These are phyloP conservation scores for Ferdinandea cuprea DNA, from an alignment of 2,888 invertebrate species.

Conservation along the genomic window DNA sequence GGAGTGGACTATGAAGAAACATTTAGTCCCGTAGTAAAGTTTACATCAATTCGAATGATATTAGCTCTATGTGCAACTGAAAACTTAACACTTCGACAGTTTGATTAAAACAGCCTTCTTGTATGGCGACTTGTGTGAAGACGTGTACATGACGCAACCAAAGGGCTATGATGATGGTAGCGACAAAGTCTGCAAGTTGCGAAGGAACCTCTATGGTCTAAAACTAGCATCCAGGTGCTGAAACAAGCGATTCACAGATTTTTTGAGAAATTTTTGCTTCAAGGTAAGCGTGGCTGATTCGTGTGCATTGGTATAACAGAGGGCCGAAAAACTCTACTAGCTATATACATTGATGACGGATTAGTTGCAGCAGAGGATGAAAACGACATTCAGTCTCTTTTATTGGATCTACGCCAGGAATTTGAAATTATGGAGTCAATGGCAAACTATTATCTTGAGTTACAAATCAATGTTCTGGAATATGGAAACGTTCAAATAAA, in stretches of 20 bases:
- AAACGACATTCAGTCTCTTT: conserved; percentile 27
- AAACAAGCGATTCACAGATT: conserved; percentile 75
- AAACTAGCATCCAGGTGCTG: conserved; percentile 76
- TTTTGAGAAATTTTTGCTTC: conserved; percentile 73
- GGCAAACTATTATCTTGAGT: conserved; percentile 15
- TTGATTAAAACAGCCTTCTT: conserved; percentile 70
- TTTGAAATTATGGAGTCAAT: conserved; percentile 26
- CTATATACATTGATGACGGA: conserved; percentile 77
- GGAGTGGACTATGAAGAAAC: conserved; percentile 78
- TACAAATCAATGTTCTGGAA: conserved; percentile 5
- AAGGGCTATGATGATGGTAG: conserved; percentile 73
- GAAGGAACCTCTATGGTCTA: conserved; percentile 75
- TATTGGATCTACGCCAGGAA: conserved; percentile 13
- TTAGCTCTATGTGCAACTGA: conserved; percentile 59
- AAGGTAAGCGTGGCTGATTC: conserved; percentile 75
- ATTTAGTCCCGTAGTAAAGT: conserved; percentile 77
- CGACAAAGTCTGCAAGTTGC: conserved; percentile 71
- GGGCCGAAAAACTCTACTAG: conserved; percentile 47
- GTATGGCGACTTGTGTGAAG: conserved; percentile 48
- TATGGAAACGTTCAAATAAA: conserved; percentile 5
- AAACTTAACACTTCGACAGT: conserved; percentile 38
- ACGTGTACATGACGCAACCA: conserved; percentile 65
- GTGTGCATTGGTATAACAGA: conserved; percentile 65
- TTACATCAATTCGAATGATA: conserved; percentile 64
- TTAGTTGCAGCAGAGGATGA: conserved; percentile 62